These are phyloP conservation scores for Apeira syringaria DNA, from an alignment of 2,888 invertebrate species.

Conservation along the genomic window DNA sequence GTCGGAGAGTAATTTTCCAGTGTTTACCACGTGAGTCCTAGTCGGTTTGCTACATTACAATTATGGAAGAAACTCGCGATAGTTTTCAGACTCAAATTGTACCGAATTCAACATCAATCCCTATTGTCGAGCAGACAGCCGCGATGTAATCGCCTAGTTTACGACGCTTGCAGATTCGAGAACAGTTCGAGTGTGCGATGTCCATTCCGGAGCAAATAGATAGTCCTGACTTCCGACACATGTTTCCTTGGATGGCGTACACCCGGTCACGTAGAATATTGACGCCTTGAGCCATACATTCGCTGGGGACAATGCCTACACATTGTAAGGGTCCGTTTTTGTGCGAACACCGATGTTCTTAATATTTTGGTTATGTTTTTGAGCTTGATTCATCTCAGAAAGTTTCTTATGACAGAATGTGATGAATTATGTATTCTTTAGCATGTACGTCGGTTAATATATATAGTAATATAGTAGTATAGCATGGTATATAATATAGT, in stretches of 20 bases:
- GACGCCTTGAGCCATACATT: constrained; percentile 76
- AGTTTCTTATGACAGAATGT: no score
- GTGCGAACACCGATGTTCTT: constrained; percentile 35
- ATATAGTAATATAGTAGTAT: no score
- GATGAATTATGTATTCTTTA: no score
- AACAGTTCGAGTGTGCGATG: constrained; percentile 70
- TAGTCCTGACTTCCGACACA: constrained; percentile 81
- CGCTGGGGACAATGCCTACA: constrained; percentile 64
- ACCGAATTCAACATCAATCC: constrained; percentile 28
- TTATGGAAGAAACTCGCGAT: no score
- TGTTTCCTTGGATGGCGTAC: constrained; percentile 75
- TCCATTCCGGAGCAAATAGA: constrained; percentile 77
- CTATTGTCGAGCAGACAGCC: constrained; percentile 13
- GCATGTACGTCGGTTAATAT: no score
- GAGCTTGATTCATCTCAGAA: neutral
- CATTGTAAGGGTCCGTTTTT: constrained; percentile 57
- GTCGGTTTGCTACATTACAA: no score
- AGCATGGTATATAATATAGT: no score
- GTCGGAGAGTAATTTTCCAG: no score
- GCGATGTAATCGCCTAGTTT: constrained; percentile 35
- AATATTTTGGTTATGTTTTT: constrained; percentile 7
- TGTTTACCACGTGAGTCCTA: no score
- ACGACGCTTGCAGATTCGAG: constrained; percentile 52
- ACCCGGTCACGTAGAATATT: constrained; percentile 82
- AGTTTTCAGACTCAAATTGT: no score